Base-by-base conservation (phyloP, 2,113 vertebrate species). In the Petroica traversi region DNA sequence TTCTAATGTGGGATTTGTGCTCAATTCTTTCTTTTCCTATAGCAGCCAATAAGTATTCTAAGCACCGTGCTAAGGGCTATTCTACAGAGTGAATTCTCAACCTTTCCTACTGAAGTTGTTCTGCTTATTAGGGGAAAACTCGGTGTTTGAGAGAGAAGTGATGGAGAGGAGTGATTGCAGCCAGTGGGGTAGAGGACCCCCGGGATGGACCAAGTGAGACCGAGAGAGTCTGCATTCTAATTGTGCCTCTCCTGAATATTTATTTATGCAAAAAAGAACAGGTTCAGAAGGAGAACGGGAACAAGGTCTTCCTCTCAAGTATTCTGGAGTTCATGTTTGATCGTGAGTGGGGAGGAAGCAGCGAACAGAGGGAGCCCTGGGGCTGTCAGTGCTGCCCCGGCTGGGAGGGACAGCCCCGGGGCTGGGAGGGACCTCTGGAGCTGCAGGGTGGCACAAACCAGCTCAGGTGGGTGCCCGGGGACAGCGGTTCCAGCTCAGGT, bases 251-350 rank as follows among this genome's bases (percentile, higher is more conserved):
- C 33, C 85, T 95, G 94, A 95, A 94, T 96, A 97, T 95, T 95
- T 94, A 94, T 97, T 93, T 94, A 92, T 95, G 94, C 82, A 95
- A 94, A 95, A 90, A 52, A 79, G 85, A 85, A 3, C 71, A 73
- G 58, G 41, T 88, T 94, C 59, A 41, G 46, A 34, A 80, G 58
- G 54, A 90, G 72, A 57, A 73, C 20, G 58, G 54, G 85, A 85
- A 5, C 78, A 80, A 66, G 63, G 90, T 76, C 63, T 90, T 55
- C 8, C 67, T 79, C 82, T 90, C 33, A 69, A 43, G 31, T 67
- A 0, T 51, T 85, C 28, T 0, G 2, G 38, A 34, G 77, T 19
- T 96, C 23, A 8, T 29, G 46, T 92, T 85, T 88, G 91, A 11
- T 5, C 0, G 2, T 9, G 9, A 11, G 46, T 5, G 51, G 24